Evolutionary conservation across 1,140 invertebrate species (phyloP), one percentile per base, ranked within the genome.

Genomic region (Drosophila sp.): DNA sequence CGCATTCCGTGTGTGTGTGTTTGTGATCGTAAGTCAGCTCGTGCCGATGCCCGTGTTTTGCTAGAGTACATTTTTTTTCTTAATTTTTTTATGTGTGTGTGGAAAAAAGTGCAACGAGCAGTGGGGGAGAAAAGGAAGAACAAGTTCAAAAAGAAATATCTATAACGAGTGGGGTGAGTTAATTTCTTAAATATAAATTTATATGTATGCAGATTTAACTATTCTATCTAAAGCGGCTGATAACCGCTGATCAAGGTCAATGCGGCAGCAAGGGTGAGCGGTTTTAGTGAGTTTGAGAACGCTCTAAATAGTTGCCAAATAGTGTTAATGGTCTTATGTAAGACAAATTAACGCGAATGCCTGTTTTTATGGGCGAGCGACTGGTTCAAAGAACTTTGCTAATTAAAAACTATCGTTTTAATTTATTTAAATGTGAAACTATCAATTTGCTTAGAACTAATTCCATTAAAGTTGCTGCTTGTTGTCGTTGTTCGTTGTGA

Each of bases 341-440:
- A 47, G 57, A 65, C 64, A 61, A 63, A 80, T 27, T 54, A 29
- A 54, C 40, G 32, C 27, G 11, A 60, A 10, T 47, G 44, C 0
- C 44, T 27, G 7, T 50, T 69, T 58, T 76, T 66, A 76, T 56
- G 44, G 50, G 38, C 23, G n/a, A 23, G 7, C 40, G 62, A 60
- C 54, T 44, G 69, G 79, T 83, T 87, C 72, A 86, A 73, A 69
- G 61, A 87, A 87, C 76, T 72, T 62, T 56, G 70, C 83, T 87
- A 83, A 78, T 79, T 79, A 75, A 66, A 50, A 79, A 80, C 71
- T 63, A 61, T 66, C 69, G 32, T 40, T 55, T 30, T 23, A 50
- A 62, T 81, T 80, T 86, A 86, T 86, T 72, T 81, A 81, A 81
- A 85, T 85, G 55, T 47, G 54, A 55, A 64, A 60, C 44, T 56